Evolutionary conservation across 2,113 vertebrate species (phyloP).

Genomic region (Gymnorhina tibicen): DNA sequence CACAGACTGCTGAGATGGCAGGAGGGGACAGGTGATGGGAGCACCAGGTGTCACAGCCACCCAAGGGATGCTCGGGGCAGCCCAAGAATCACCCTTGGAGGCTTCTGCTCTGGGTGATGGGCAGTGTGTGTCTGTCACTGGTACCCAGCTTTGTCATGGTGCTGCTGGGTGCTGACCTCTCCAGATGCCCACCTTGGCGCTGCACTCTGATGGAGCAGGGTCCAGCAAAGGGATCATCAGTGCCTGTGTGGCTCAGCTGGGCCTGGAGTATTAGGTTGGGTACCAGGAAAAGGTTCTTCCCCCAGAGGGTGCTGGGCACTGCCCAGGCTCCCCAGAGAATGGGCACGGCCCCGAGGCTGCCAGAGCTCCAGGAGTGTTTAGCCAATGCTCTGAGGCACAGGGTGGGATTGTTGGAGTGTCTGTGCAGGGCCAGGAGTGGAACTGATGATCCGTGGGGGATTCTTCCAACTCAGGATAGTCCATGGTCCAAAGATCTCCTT

Average conservation of each 20-base stretch:
- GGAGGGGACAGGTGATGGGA: neutral
- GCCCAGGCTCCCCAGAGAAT: neutral
- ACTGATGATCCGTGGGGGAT: neutral
- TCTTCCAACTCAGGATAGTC: neutral
- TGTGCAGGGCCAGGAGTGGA: neutral
- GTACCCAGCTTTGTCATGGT: neutral
- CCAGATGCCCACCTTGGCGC: neutral
- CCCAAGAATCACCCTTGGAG: neutral
- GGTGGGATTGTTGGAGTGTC: neutral
- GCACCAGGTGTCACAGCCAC: neutral
- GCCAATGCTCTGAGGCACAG: neutral
- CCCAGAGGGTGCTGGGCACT: neutral
- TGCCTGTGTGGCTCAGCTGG: neutral
- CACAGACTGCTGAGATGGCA: neutral
- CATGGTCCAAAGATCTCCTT: neutral
- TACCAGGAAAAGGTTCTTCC: neutral
- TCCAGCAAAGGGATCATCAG: neutral
- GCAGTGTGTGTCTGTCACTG: neutral
- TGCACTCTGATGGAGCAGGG: neutral
- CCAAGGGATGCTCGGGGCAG: neutral
- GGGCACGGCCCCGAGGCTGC: rapidly evolving
- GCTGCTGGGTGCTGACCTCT: neutral
- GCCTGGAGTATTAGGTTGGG: neutral
- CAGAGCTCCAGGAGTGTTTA: neutral
- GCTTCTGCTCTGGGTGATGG: neutral